Evolutionary conservation across 2,888 invertebrate species (phyloP).

Genomic region (Epinotia ramella): DNA sequence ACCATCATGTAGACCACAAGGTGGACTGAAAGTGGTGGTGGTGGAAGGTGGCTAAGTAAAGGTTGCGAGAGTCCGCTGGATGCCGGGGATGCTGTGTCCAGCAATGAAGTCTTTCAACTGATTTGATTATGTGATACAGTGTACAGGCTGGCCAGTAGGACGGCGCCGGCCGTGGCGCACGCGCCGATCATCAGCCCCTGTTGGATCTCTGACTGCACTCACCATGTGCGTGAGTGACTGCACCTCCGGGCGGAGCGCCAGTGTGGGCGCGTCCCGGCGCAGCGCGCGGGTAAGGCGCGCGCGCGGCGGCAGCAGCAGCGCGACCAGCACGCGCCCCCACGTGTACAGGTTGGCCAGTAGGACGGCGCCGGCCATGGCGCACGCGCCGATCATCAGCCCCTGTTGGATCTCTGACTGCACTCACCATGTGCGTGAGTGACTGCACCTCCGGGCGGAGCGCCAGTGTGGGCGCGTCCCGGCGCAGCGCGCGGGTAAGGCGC

Average conservation of each 20-base stretch:
- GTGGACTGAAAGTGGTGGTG: too few species aligned
- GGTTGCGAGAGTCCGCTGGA: too few species aligned
- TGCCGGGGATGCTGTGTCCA: too few species aligned
- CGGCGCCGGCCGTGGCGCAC: conserved; percentile 87
- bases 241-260: conserved; percentile 94
- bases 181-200: too few species aligned
- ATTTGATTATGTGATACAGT: too few species aligned
- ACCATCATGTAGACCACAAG: too few species aligned
- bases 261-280: conserved; percentile 94
- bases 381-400: conserved; percentile 1
- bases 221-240: conserved; percentile 88
- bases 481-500: conserved; percentile 91
- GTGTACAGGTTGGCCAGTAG: not conserved
- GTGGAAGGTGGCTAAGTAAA: too few species aligned
- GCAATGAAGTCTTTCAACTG: too few species aligned
- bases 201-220: not conserved
- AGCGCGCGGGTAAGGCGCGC: conserved; percentile 90
- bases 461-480: conserved; percentile 94
- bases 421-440: conserved; percentile 86
- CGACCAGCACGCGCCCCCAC: conserved; percentile 80
- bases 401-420: not conserved
- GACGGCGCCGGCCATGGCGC: conserved; percentile 87
- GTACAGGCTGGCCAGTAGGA: not conserved
- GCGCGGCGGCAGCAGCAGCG: conserved; percentile 91
- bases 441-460: conserved; percentile 94